Percentiles rank a stretch among this genome's conserved stretches.
These are phyloP conservation scores for Bathynomus jamesi DNA, from an alignment of 1,140 invertebrate species.

Conservation along the genomic window DNA sequence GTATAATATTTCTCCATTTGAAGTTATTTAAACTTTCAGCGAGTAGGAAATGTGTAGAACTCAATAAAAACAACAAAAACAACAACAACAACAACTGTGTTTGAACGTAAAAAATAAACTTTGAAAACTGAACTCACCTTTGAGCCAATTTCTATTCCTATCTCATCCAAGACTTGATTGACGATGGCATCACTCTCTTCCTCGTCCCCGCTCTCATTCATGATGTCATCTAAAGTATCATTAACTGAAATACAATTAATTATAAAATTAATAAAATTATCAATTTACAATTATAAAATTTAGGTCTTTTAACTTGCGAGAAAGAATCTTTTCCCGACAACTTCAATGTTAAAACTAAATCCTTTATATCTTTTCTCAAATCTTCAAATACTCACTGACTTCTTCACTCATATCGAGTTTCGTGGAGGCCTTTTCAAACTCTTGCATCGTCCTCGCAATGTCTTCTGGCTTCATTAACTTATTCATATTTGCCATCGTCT, in stretches of 20 bases:
- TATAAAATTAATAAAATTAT: too few species aligned
- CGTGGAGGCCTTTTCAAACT: constrained; percentile 70
- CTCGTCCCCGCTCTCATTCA: constrained; percentile 68
- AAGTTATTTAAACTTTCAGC: neutral
- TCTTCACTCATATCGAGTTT: constrained; percentile 93
- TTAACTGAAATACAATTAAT: constrained; percentile 66
- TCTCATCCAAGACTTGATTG: constrained; percentile 83
- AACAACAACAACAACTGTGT: too few species aligned
- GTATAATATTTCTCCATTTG: neutral
- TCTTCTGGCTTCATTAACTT: constrained; percentile 77
- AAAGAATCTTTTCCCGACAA: neutral
- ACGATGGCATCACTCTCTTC: constrained; percentile 79
- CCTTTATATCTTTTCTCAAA: too few species aligned
- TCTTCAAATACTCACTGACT: constrained; percentile 67
- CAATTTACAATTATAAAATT: too few species aligned
- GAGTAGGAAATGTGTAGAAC: constrained; percentile 2
- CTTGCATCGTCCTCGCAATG: constrained; percentile 67
- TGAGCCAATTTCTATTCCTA: constrained; percentile 86
- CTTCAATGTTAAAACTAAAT: neutral
- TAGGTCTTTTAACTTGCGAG: too few species aligned
- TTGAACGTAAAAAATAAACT: too few species aligned
- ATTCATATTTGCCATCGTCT: constrained; percentile 82
- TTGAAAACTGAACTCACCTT: constrained; percentile 53
- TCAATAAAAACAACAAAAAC: too few species aligned
- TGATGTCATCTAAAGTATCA: constrained; percentile 81